Percentiles rank a stretch among this genome's conserved stretches.
Conservation (phyloP, 2,888 invertebrate genomes). For the Ctenicera cuprea region DNA sequence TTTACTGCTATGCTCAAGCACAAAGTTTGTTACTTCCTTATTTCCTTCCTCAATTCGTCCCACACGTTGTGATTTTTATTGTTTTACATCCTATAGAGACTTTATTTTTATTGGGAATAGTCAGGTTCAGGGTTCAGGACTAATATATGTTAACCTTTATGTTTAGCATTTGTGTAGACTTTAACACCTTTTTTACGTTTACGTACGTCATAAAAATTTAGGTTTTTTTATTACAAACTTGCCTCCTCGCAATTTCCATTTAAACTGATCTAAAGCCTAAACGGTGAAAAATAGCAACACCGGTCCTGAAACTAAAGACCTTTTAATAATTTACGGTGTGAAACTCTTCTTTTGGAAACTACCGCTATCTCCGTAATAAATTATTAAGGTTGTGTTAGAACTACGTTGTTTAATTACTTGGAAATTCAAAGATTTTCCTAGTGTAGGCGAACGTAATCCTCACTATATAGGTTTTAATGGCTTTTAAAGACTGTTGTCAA, state of each 20-base stretch:
- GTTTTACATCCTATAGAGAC: neutral
- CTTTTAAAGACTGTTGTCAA: conserved; percentile 2
- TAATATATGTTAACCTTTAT: conserved; percentile 1
- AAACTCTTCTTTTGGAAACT: conserved; percentile 13
- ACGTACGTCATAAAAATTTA: neutral
- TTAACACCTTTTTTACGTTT: conserved; percentile 16
- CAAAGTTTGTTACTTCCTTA: conserved; percentile 7
- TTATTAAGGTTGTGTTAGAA: conserved; percentile 12
- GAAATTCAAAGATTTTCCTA: neutral
- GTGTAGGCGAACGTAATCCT: neutral
- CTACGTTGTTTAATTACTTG: conserved; percentile 1
- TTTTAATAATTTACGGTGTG: neutral
- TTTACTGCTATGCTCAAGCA: neutral
- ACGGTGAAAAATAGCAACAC: neutral
- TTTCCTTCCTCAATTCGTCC: neutral
- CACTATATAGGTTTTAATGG: neutral
- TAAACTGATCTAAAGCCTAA: neutral
- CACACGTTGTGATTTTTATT: conserved; percentile 21
- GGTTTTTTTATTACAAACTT: conserved; percentile 9
- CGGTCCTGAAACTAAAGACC: neutral
- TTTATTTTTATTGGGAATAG: conserved; percentile 1
- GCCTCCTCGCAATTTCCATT: neutral
- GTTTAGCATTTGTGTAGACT: neutral
- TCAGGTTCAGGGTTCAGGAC: neutral
- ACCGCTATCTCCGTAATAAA: conserved; percentile 12